Evolutionary conservation across 1,140 invertebrate genomes (phyloP).

Genomic region (Euglossa dilemma): DNA sequence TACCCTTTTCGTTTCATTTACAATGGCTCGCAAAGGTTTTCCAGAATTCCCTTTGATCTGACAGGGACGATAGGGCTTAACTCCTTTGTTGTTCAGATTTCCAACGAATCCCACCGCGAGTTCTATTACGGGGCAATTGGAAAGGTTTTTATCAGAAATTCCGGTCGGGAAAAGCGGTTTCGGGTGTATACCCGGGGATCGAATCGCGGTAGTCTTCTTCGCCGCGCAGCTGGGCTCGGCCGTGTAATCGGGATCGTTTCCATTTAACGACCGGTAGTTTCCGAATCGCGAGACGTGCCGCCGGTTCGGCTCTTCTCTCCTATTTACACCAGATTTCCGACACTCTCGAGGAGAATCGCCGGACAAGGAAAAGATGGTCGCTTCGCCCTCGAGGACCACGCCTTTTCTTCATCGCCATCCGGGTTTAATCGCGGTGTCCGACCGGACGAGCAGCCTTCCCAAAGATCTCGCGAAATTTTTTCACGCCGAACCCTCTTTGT

Average conservation of each 20-base stretch:
- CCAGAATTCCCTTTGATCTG: not conserved
- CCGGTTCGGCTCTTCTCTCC: slow-evolving; percentile 2
- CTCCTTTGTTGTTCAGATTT: slow-evolving; percentile 9
- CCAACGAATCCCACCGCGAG: not conserved
- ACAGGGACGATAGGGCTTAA: not conserved
- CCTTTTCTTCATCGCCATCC: not conserved
- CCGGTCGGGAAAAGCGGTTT: slow-evolving; percentile 31
- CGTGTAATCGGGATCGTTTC: slow-evolving; percentile 34
- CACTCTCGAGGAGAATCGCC: slow-evolving; percentile 41
- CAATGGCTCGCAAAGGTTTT: not conserved
- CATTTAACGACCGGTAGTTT: slow-evolving; percentile 49
- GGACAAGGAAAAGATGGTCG: slow-evolving; percentile 1
- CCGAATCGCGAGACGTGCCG: slow-evolving; percentile 39
- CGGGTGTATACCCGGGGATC: not conserved
- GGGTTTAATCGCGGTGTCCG: not conserved
- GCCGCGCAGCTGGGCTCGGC: not conserved
- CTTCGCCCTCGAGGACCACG: too few relatives aligned
- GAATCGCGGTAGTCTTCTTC: slow-evolving; percentile 13
- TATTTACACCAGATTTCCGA: slow-evolving; percentile 28
- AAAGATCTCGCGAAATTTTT: not conserved
- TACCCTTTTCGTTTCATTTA: not conserved
- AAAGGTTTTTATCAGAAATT: slow-evolving; percentile 33
- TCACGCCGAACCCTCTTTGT: not conserved
- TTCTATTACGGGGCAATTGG: slow-evolving; percentile 8
- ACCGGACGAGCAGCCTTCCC: accelerated